Conservation (phyloP, 2,113 vertebrate genomes). For the Anolis carolinensis region DNA sequence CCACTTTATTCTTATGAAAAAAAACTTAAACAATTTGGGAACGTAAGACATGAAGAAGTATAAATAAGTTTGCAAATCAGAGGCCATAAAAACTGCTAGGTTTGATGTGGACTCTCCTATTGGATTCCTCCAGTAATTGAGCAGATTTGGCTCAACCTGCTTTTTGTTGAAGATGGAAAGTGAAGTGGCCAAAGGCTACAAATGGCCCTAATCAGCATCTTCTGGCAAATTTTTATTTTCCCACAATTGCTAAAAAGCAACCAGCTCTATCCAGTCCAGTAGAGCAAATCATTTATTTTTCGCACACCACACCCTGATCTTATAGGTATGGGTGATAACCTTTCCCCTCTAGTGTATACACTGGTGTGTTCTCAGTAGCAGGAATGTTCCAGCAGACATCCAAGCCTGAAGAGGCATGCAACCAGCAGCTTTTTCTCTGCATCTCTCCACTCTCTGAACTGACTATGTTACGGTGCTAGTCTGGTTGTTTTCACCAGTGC, state of each 20-base stretch:
- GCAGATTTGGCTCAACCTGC: too few species aligned
- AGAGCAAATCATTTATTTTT: conserved; percentile 1
- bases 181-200: neutral
- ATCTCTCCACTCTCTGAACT: neutral
- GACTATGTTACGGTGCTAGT: neutral
- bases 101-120: neutral
- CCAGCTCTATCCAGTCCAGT: neutral
- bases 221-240: neutral
- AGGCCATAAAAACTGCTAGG: neutral
- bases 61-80: neutral
- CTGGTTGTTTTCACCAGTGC: neutral
- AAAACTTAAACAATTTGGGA: neutral
- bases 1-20: neutral
- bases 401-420: neutral
- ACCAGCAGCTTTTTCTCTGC: neutral
- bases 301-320: neutral
- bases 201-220: too few species aligned
- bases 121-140: neutral
- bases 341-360: neutral
- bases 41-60: neutral
- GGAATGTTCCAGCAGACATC: neutral
- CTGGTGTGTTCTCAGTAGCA: neutral
- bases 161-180: neutral
- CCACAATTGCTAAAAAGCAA: neutral
- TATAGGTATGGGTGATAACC: neutral